Evolutionary conservation across 2,113 vertebrate species (phyloP), one percentile per base, ranked within the genome.

Genomic region (Neodon shergylaensis): DNA sequence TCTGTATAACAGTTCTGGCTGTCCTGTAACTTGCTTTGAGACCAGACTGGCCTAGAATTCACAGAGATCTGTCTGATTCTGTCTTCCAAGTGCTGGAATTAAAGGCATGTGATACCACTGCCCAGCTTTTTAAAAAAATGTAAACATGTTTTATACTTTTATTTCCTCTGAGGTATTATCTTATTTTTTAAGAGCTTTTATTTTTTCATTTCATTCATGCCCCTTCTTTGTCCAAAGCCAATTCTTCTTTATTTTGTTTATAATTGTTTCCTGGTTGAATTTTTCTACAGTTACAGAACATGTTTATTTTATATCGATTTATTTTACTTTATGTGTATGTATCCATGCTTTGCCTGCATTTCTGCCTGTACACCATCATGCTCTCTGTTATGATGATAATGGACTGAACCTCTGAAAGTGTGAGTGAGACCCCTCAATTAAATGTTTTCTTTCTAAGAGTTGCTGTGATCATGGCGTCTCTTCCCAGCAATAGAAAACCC

Each of bases 141-240:
- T 58, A 85, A n/a, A 81, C 5, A 76, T 24, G 5, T 72, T 92
- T 94, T 81, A 85, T 79, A 72, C 63, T 93, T 92, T 91, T 84
- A 88, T 74, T 88, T 72, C 65, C 33, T 91, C 63, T 93, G 13
- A 6, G 44, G 42, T 44, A 72, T 44, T 84, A 49, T 31, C 26
- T 68, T 81, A 81, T 89, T 72, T n/a, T 92, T 87, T 33, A 68
- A 42, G 33, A 70, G 19, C 5, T 88, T 65, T 92, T 54, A 54
- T 28, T 70, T 92, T 22, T n/a, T 82, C 54, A 52, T 90, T 86
- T 83, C 31, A 31, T 70, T 72, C 52, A 31, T 70, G 5, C 9
- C 21, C 3, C 58, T 90, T 94, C 39, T 90, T 70, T 70, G 76
- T 61, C 7, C 28, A 93, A 93, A 91, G 54, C 5, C 36, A 76